Conservation (phyloP, 2,113 vertebrate species). For the Pantherophis guttatus region DNA sequence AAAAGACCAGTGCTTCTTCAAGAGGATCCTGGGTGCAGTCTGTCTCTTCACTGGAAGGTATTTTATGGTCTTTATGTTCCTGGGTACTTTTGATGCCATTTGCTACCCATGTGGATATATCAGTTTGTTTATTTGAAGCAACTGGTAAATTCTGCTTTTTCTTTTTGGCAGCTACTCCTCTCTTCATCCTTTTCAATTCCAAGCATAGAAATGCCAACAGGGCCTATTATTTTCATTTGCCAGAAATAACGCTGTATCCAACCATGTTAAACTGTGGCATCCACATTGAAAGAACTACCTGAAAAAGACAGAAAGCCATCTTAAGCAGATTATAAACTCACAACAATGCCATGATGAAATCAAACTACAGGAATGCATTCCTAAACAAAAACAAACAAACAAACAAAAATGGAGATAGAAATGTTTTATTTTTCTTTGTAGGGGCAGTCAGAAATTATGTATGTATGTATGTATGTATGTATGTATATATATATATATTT, state of each 20-base stretch:
- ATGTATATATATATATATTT: too few species aligned
- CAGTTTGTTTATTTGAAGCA: slow-evolving; percentile 29
- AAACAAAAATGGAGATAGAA: not conserved
- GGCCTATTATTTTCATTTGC: slow-evolving; percentile 35
- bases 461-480: too few species aligned
- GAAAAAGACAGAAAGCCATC: not conserved
- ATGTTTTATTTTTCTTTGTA: not conserved
- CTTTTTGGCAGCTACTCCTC: not conserved
- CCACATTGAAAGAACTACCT: slow-evolving; percentile 21
- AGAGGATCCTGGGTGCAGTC: slow-evolving; percentile 62
- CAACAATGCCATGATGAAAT: not conserved
- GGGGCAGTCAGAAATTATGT: not conserved
- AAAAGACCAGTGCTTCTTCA: slow-evolving; percentile 74
- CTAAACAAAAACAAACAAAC: not conserved
- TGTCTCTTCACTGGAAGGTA: not conserved
- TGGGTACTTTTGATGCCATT: not conserved
- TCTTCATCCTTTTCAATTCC: slow-evolving; percentile 51
- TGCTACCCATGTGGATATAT: slow-evolving; percentile 44
- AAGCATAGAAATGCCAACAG: slow-evolving; percentile 34
- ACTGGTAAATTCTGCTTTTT: not conserved
- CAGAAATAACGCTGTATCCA: not conserved
- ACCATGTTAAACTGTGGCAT: not conserved
- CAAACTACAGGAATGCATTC: not conserved
- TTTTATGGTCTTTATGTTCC: not conserved
- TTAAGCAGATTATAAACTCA: not conserved